Evolutionary conservation across 1,140 invertebrate genomes (phyloP), one percentile per base, ranked within the genome.

Genomic region (Cyrtorhinus lividipennis): DNA sequence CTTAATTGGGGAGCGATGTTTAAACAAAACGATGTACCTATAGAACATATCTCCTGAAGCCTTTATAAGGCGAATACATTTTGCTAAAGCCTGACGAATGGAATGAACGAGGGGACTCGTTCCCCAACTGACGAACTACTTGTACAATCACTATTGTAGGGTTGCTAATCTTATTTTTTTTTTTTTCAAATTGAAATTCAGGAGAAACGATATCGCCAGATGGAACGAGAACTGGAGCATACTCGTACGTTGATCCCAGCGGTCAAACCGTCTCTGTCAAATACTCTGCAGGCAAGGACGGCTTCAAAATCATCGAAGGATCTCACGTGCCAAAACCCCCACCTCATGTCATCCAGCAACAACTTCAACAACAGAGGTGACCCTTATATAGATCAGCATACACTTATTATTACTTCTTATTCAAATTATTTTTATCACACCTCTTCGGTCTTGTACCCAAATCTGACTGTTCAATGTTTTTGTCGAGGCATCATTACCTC

Each of bases 201-300:
- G 58, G 10, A 79, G 81, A 53, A 80, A 80, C 24, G 80, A 83
- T 83, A 30, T 75, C 78, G 20, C 80, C 81, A 1, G 82, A 83
- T 68, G 81, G 81, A 1, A 80, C 78, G 20, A 73, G 81, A 58
- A 79, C 78, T 3, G 84, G 84, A 1, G 78, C 77, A 5, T 84
- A 83, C 68, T 80, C 81, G 59, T 83, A 83, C 71, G 75, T 81
- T 30, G 81, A 81, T 63, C 79, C 79, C 1, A 74, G 73, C 64
- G 81, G 81, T 1, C 77, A 79, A 65, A 72, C 76, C 8, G 77
- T 83, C 62, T 73, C 71, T 53, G 76, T 78, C 24, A 75, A 73
- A 58, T 79, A 79, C 67, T 72, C 74, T 8, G 77, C 77, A n/a
- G 77, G 77, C 25, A 74, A 75, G 56, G 71, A 72, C 58, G 71